phyloP scores from a whole-genome alignment of 2,888 invertebrate species.

The Diarsia mendica region DNA sequence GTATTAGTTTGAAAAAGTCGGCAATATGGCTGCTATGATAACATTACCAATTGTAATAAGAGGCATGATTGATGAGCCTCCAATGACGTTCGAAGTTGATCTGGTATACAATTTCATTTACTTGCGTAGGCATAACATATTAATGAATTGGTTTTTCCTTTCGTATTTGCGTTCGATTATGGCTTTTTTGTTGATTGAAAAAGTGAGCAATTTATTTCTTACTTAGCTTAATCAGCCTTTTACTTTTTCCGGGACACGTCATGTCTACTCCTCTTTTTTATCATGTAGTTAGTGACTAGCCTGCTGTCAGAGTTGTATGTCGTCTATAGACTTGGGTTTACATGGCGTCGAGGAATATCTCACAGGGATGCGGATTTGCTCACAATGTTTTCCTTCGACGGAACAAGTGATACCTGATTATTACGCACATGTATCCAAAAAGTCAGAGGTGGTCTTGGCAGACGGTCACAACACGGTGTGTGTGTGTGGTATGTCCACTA shows the following conservation, averaged over 20 bases:
- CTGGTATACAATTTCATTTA: slow-evolving; percentile 39
- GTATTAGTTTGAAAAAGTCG: slow-evolving; percentile 50
- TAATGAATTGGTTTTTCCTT: slow-evolving; percentile 20
- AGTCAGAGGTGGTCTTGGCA: no score
- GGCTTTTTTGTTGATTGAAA: neutral
- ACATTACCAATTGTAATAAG: slow-evolving; percentile 36
- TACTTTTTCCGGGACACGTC: neutral
- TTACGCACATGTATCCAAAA: no score
- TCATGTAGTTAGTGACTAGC: no score
- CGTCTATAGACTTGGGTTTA: no score
- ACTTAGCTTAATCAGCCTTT: neutral
- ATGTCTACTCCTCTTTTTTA: no score
- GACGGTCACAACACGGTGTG: no score
- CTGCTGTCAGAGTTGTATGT: no score
- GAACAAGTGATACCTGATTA: no score
- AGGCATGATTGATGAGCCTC: slow-evolving; percentile 49
- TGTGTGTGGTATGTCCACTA: neutral
- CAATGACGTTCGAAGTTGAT: slow-evolving; percentile 31
- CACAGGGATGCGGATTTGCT: no score
- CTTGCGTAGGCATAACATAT: slow-evolving; percentile 10
- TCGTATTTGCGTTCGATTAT: neutral
- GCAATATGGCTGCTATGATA: slow-evolving; percentile 44
- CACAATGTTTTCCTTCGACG: no score
- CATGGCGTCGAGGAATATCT: no score
- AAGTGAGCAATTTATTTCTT: neutral